These are phyloP conservation scores for Ceyx melanurus DNA, from an alignment of 2,113 vertebrate species.

Conservation along the genomic window DNA sequence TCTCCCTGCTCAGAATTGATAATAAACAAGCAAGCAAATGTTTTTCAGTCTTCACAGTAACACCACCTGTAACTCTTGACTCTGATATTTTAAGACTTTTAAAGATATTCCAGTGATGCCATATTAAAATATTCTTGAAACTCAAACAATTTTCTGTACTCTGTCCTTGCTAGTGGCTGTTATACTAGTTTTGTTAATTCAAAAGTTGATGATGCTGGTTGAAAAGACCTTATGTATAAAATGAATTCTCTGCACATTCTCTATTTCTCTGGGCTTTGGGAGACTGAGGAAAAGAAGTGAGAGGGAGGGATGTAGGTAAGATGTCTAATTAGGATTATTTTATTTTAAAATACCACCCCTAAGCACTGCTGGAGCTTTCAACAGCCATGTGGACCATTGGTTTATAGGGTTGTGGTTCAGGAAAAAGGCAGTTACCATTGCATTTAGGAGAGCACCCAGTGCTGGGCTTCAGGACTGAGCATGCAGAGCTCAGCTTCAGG, in stretches of 20 bases:
- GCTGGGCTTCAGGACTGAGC: background rate
- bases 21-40: background rate
- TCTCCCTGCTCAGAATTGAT: background rate
- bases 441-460: background rate
- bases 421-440: background rate
- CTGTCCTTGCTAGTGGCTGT: background rate
- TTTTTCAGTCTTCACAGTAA: background rate
- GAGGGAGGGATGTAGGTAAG: background rate
- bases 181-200: background rate
- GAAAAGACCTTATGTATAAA: background rate
- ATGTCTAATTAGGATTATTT: background rate
- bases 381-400: accelerated
- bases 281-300: background rate
- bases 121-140: background rate
- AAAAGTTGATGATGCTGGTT: background rate
- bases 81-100: background rate
- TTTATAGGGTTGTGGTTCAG: background rate
- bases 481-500: background rate
- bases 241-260: background rate
- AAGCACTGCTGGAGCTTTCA: background rate
- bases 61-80: background rate
- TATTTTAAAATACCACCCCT: background rate
- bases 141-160: background rate
- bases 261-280: background rate
- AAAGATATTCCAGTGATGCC: background rate